These are phyloP conservation scores for Drosophila tanythrix DNA, from an alignment of 2,888 invertebrate genomes.

Conservation along the genomic window DNA sequence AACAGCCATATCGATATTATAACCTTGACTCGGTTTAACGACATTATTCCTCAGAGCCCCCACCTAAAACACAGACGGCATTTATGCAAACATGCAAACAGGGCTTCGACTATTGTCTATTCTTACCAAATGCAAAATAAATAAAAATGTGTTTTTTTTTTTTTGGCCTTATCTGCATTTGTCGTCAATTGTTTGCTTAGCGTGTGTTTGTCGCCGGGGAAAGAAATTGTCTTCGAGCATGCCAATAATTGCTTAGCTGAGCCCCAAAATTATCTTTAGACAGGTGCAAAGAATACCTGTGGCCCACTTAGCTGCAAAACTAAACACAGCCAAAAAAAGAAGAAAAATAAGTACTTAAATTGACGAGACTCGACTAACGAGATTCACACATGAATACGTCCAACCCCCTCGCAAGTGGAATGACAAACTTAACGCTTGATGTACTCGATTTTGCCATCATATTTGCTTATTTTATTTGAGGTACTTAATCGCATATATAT, in stretches of 20 bases:
- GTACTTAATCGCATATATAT: too few species aligned
- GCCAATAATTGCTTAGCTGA: conserved; percentile 62
- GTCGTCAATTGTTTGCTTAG: conserved; percentile 42
- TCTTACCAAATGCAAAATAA: conserved; percentile 53
- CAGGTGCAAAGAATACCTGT: conserved; percentile 49
- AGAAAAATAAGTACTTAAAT: background rate
- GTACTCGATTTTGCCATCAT: background rate
- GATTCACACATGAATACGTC: background rate
- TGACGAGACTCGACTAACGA: background rate
- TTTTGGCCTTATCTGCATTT: conserved; percentile 2
- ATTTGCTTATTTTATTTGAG: background rate
- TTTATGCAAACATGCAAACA: conserved; percentile 23
- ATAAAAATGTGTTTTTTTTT: background rate
- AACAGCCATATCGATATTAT: background rate
- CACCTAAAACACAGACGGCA: conserved; percentile 7
- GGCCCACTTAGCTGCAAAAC: conserved; percentile 36
- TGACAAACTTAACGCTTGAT: background rate
- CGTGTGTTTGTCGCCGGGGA: conserved; percentile 27
- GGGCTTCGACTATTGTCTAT: conserved; percentile 15
- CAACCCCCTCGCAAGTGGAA: background rate
- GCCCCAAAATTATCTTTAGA: conserved; percentile 52
- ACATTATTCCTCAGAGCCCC: conserved; percentile 19
- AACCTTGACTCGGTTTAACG: conserved; percentile 56
- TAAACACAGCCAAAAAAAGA: background rate
- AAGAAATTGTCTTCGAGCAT: conserved; percentile 23